Evolutionary conservation across 2,888 invertebrate genomes (phyloP), one percentile per base, ranked within the genome.

Genomic region (Pilophorus perplexus): DNA sequence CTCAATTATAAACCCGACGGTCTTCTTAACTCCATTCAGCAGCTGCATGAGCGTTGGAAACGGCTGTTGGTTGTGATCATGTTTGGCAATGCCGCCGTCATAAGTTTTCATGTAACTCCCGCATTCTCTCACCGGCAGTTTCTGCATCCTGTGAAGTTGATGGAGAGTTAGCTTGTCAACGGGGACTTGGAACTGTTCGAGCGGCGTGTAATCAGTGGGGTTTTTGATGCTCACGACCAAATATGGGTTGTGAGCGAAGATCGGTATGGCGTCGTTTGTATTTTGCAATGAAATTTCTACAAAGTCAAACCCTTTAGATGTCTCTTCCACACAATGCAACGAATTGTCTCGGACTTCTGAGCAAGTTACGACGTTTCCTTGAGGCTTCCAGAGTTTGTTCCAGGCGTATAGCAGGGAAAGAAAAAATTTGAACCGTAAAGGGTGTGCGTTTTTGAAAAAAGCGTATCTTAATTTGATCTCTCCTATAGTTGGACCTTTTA

Each of bases 21-120:
- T 46, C 28, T 28, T 62, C 5, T 48, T 22, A 5, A 62, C 33
- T 6, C 33, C 28, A 22, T 62, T 62, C 20, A 62, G 12, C 37
- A 62, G 33, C 18, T 62, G 62, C 37, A 48, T 46, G 18, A 62
- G 8, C 1, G 62, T 23, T n/a, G 62, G 62, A 23, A 62, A 62
- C 1, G 62, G 62, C 33, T 20, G 1, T 14, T 62, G 44, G 10
- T 33, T 33, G 2, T 46, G 28, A 48, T 62, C 48, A 4, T 4
- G 4, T 3, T 28, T 25, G 14, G 44, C 14, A 3, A 22, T 12
- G 25, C 48, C 27, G 3, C 33, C 16, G 3, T 14, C 23, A n/a
- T n/a, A n/a, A 14, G 28, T 46, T 27, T 62, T 62, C 25, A 59
- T 12, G 12, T 42, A 12, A n/a, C 42, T 16, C 8, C 42, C 44